A percentile compares a stretch with the other conserved stretches of the same genome.
phyloP scores from a whole-genome alignment of 2,888 invertebrate species.

The Gerris lacustris region DNA sequence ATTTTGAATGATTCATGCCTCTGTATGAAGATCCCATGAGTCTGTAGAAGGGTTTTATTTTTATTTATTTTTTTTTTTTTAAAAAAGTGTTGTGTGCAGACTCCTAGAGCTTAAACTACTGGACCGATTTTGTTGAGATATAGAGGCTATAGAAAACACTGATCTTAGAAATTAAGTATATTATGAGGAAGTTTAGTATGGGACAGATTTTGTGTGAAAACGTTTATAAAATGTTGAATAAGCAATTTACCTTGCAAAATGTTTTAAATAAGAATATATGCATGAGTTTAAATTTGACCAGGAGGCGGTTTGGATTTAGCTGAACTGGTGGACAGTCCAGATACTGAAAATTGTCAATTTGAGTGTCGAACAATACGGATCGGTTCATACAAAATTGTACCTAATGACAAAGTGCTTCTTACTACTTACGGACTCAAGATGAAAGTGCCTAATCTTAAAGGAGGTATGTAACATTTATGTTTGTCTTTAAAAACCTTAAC shows the following conservation, averaged over 20 bases:
- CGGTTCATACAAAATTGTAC: conserved; percentile 69
- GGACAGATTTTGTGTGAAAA: no score
- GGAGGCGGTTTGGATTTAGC: conserved; percentile 39
- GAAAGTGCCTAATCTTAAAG: conserved; percentile 37
- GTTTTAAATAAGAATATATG: conserved; percentile 19
- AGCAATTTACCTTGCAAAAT: conserved; percentile 32
- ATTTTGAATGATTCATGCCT: no score
- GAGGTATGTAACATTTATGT: conserved; percentile 35
- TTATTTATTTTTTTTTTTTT: no score
- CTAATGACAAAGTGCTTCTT: conserved; percentile 54
- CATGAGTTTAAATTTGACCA: conserved; percentile 32
- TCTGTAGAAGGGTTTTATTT: no score
- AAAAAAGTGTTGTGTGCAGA: no score
- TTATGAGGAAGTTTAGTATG: no score
- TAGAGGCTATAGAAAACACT: no score
- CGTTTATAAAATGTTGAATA: no score
- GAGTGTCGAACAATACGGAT: conserved; percentile 67
- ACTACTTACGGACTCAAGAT: conserved; percentile 39
- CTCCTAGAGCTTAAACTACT: no score
- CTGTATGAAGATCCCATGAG: no score
- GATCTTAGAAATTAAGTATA: no score
- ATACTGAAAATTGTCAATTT: conserved; percentile 45
- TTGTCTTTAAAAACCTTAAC: conserved; percentile 8
- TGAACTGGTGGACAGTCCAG: conserved; percentile 37
- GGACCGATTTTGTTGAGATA: no score